Evolutionary conservation across 2,113 vertebrate species (phyloP), one percentile per base, ranked within the genome.

Genomic region (Spea multiplicata): DNA sequence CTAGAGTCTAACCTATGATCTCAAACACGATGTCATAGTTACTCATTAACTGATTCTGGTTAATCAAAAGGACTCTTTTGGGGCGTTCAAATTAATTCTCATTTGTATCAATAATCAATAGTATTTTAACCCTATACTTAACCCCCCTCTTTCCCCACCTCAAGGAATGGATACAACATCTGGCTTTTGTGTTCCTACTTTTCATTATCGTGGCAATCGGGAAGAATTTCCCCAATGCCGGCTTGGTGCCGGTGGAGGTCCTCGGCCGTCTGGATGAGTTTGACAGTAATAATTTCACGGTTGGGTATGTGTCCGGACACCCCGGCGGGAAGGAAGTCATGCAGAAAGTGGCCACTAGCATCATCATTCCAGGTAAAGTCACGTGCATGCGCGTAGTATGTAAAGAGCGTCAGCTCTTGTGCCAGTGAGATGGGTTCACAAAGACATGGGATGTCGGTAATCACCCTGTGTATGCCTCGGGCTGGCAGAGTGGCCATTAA

Each of bases 321-420:
- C 87, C 83, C 81, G 9, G 87, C 85, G 92, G 94, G 80, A 91
- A 53, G 73, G 80, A 52, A 50, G 92, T 96, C 17, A 96, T 97
- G 94, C 91, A 86, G 0, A 93, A 91, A 81, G 92, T 94, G 82
- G 91, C 91, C 8, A 85, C 84, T 0, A 75, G 83, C 17, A 85
- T 85, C 0, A 17, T 46, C 0, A 7, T 90, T 73, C 74, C 6
- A 12, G 87, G 87, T 88, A 82, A 48, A 71, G 61, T 13, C 10
- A 59, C 4, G 55, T 4, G 6, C 55, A 9, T 59, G 8, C 55
- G 4, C 14, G 55, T 59, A 59, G 50, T 52, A 30, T 30, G 30
- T 30, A 30, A 30, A 30, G 30, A 1, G 1, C 30, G 2, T 30
- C 30, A 30, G 30, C 30, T 30, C 30, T 30, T 30, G 30, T 30